Base-by-base conservation (phyloP, 2,113 vertebrate genomes). In the Rousettus leschenaultii region DNA sequence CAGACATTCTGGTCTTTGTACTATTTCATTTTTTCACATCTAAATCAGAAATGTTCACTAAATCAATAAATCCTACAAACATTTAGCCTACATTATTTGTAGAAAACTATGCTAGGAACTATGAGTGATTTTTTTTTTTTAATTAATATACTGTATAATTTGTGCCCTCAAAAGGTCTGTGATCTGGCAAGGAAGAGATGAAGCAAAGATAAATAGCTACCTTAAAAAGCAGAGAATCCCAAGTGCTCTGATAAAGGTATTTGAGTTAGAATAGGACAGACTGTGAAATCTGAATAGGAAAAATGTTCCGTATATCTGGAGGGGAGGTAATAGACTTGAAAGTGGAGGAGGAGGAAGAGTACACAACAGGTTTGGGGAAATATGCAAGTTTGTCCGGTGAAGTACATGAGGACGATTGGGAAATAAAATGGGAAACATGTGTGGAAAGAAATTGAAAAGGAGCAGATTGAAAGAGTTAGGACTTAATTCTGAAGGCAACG, bases 211-310 rank as follows among this genome's bases (percentile, higher is more conserved):
- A 71, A 88, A 33, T 53, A 92, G 55, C 28, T 51, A n/a, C 82
- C 59, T 68, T 96, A 87, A 91, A 74, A 79, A 74, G 57, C 65
- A 68, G 65, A 89, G 48, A 77, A 82, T 86, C 53, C 73, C 57
- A 40, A 82, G 22, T 83, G n/a, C 57, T 89, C 63, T 61, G 28
- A 73, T 84, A 87, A 75, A 95, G 28, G 21, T 70, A 53, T 61
- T 55, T 91, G 43, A 77, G 26, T 70, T 95, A 89, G 77, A 88
- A 63, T 51, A 63, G 48, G 51, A 80, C 19, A 82, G 43, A 82
- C 51, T 86, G 82, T 89, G 68, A 71, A 77, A 95, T 89, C 33
- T 77, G 38, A 92, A 63, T 86, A 74, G n/a, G 28, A 79, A 90
- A 94, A 93, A 51, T 88, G 24, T 89, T 82, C 79, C 77, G 0